Conservation (phyloP, 2,113 vertebrate species). For the Cyanistes caeruleus region DNA sequence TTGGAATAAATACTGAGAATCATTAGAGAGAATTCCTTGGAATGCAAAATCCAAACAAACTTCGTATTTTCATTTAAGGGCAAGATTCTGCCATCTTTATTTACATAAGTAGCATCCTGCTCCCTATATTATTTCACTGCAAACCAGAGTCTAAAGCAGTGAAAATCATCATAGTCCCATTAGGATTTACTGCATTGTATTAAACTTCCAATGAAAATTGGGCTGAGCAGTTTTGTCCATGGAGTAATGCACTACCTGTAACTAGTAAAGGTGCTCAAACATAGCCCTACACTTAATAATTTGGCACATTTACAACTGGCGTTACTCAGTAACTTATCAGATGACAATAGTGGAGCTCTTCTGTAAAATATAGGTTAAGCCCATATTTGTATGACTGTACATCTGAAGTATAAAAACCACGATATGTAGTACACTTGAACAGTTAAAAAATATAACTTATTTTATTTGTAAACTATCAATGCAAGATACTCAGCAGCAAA, state of each 20-base stretch:
- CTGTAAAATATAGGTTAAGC: slow-evolving; percentile 72
- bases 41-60: slow-evolving; percentile 58
- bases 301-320: slow-evolving; percentile 55
- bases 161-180: slow-evolving; percentile 9
- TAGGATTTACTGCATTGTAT: neutral
- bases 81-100: slow-evolving; percentile 46
- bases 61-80: neutral
- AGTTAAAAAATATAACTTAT: slow-evolving; percentile 81
- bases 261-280: slow-evolving; percentile 45
- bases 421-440: slow-evolving; percentile 72
- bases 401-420: slow-evolving; percentile 77
- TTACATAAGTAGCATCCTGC: slow-evolving; percentile 29
- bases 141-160: slow-evolving; percentile 21
- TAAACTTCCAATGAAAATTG: slow-evolving; percentile 6
- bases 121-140: neutral
- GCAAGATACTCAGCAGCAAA: slow-evolving; percentile 68
- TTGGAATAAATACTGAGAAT: slow-evolving; percentile 62
- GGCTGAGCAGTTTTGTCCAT: slow-evolving; percentile 23
- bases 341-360: slow-evolving; percentile 63
- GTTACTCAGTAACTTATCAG: slow-evolving; percentile 62
- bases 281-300: slow-evolving; percentile 42
- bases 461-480: slow-evolving; percentile 78
- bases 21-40: slow-evolving; percentile 46
- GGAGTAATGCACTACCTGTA: neutral
- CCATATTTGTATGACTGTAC: slow-evolving; percentile 75